Evolutionary conservation across 2,797 vertebrate genomes (phyloP), one percentile per base, ranked within the genome.

Genomic region (Leptodactylus fallax): DNA sequence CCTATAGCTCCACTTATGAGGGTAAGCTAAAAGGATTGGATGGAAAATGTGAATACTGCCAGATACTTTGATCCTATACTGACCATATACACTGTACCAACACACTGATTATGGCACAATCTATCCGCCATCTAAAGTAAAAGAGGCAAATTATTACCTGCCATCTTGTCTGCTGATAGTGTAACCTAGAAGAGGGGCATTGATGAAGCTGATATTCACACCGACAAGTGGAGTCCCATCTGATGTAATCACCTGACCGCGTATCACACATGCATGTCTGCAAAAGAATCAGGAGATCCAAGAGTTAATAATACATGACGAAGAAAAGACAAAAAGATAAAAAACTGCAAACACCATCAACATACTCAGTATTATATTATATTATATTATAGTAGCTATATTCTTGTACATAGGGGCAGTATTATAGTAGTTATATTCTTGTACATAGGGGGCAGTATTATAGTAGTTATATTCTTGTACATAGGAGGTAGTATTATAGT

Each of bases 141-240:
- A 65, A 11, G 7, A 53, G 51, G 51, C 0, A 53, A 53, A 53
- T 51, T 25, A 16, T 87, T 95, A 99, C 98, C 98, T 99, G 93
- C 98, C 98, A 19, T 99, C 98, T 91, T 99, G 98, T 90, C 98
- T 94, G 90, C 97, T 99, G 95, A 99, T 94, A 0, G 97, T 99
- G 92, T 98, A 98, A 61, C 98, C 98, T 45, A 96, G 98, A 8
- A 95, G 93, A 1, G 98, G 97, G 80, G 95, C 97, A 92, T 96
- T 97, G 93, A 96, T 96, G 88, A 99, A 99, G 89, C 97, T 99
- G 95, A 99, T 96, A 93, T 99, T 99, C 91, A 99, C 98, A 47
- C 98, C 98, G 27, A 99, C 98, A 84, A 99, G 95, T 0, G 98
- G 97, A 5, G 98, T 99, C 55, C 97, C 97, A 56, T 99, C 98